These are phyloP conservation scores for Uloborus diversus DNA, from an alignment of 1,140 invertebrate genomes.

Conservation along the genomic window DNA sequence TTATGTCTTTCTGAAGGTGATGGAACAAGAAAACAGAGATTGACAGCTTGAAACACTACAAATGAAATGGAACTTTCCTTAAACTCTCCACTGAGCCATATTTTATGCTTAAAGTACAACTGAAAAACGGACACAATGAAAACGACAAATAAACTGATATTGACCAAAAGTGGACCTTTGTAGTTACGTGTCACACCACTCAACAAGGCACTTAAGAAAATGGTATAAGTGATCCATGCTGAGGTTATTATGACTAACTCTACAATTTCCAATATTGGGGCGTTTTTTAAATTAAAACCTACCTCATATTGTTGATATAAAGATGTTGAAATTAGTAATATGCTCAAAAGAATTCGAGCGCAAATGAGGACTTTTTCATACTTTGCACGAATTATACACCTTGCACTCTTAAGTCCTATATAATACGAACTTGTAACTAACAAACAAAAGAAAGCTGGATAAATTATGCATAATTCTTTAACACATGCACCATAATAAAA, in stretches of 20 bases:
- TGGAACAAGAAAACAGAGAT: slow-evolving; percentile 62
- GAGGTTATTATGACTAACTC: slow-evolving; percentile 74
- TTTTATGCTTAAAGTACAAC: slow-evolving; percentile 64
- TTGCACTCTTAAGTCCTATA: slow-evolving; percentile 51
- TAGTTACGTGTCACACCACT: slow-evolving; percentile 70
- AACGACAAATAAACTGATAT: slow-evolving; percentile 73
- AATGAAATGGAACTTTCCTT: slow-evolving; percentile 61
- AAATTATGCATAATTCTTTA: slow-evolving; percentile 57
- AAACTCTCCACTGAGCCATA: slow-evolving; percentile 64
- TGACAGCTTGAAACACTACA: slow-evolving; percentile 61
- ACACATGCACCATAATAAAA: slow-evolving; percentile 58
- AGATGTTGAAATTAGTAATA: slow-evolving; percentile 1
- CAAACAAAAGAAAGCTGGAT: slow-evolving; percentile 58
- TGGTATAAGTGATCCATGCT: slow-evolving; percentile 81
- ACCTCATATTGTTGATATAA: slow-evolving; percentile 53
- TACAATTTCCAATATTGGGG: slow-evolving; percentile 75
- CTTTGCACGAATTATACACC: slow-evolving; percentile 27
- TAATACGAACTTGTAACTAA: slow-evolving; percentile 60
- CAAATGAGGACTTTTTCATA: slow-evolving; percentile 51
- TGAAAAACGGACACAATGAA: slow-evolving; percentile 73
- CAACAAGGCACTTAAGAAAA: slow-evolving; percentile 76
- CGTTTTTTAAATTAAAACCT: slow-evolving; percentile 45
- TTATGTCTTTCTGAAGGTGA: slow-evolving; percentile 59
- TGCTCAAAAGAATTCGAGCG: neutral
- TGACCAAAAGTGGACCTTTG: slow-evolving; percentile 75